Percentiles rank a stretch among this genome's conserved stretches.
These are phyloP conservation scores for Eremophila alpestris DNA, from an alignment of 2,797 vertebrate species.

Conservation along the genomic window DNA sequence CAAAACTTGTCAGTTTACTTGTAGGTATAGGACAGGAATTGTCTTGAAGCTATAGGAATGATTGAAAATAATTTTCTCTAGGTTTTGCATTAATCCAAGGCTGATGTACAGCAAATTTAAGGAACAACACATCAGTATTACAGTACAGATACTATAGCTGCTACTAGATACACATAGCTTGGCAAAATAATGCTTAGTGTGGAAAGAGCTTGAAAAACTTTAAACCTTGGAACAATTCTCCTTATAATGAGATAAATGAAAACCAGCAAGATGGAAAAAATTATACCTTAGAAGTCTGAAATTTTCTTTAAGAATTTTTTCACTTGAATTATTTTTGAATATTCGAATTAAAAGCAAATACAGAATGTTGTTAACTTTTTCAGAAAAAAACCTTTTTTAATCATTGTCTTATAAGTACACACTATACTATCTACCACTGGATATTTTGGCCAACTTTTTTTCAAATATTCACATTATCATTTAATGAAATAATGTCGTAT, in stretches of 20 bases:
- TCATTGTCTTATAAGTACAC: not conserved
- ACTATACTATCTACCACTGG: not conserved
- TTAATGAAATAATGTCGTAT: not conserved
- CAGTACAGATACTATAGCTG: not conserved
- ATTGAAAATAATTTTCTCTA: not conserved
- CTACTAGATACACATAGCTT: not conserved
- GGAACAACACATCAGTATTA: not conserved
- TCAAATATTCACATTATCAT: not conserved
- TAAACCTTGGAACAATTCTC: not conserved
- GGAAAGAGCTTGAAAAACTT: not conserved
- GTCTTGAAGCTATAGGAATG: not conserved
- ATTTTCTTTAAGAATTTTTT: not conserved
- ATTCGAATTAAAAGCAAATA: not conserved
- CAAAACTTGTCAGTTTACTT: not conserved
- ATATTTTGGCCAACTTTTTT: not conserved
- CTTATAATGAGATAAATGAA: not conserved
- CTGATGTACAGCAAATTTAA: not conserved
- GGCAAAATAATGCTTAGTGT: not conserved
- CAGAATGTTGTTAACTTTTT: not conserved
- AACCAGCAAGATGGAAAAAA: not conserved
- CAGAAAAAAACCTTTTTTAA: not conserved
- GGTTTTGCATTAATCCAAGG: not conserved
- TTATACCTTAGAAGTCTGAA: not conserved
- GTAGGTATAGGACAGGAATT: not conserved
- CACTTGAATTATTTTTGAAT: not conserved